Percentiles rank a stretch among this genome's conserved stretches.
These are phyloP conservation scores for Synaphobranchus kaupii DNA, from an alignment of 2,797 vertebrate species.

Conservation along the genomic window DNA sequence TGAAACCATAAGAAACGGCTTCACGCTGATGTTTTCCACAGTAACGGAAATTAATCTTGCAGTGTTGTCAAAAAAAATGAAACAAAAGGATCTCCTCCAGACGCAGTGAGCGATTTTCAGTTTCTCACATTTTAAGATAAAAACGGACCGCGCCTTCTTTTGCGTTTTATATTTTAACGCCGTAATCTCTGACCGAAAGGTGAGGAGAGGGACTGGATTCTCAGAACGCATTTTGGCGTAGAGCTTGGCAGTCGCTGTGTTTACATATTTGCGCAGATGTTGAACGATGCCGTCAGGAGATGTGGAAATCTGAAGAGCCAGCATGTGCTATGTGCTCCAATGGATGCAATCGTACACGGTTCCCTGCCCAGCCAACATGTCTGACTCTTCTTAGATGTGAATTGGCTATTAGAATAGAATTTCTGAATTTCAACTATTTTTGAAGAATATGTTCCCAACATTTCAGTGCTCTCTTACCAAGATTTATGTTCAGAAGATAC, in stretches of 20 bases:
- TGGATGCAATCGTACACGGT: constrained; percentile 46
- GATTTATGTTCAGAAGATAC: too few species aligned
- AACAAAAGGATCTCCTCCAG: constrained; percentile 45
- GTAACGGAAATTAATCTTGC: constrained; percentile 34
- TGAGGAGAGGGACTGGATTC: constrained; percentile 52
- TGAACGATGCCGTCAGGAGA: constrained; percentile 68
- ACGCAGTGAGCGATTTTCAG: constrained; percentile 24
- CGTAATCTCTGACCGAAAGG: constrained; percentile 40
- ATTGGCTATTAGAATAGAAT: background rate
- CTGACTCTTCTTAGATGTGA: constrained; percentile 19
- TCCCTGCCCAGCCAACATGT: constrained; percentile 57
- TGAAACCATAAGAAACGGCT: constrained; percentile 74
- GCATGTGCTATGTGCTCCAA: constrained; percentile 53
- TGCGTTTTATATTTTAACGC: constrained; percentile 46
- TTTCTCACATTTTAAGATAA: constrained; percentile 30
- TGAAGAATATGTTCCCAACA: background rate
- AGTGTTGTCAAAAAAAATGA: constrained; percentile 49
- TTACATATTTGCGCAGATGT: constrained; percentile 66
- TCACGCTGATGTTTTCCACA: constrained; percentile 48
- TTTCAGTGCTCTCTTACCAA: background rate
- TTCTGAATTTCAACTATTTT: background rate
- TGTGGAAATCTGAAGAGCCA: constrained; percentile 55
- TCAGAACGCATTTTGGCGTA: constrained; percentile 35
- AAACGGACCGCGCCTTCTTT: constrained; percentile 28
- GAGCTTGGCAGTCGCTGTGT: constrained; percentile 54